Evolutionary conservation across 2,888 invertebrate species (phyloP).

Genomic region (Nemurella pictetii): DNA sequence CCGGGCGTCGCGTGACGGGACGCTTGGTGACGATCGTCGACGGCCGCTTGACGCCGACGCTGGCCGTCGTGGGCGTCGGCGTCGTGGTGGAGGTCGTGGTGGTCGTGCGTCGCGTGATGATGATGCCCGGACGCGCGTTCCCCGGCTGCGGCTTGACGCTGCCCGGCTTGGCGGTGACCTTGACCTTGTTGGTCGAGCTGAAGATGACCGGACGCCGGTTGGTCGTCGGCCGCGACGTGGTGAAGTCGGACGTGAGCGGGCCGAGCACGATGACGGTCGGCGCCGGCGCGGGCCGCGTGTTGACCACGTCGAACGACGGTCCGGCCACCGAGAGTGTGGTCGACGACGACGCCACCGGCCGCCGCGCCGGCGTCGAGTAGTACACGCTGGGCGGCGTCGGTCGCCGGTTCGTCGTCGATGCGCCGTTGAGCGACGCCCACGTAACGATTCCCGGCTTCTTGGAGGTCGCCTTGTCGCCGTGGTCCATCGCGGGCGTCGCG

Average conservation of each 20-base stretch:
- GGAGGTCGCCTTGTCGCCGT: background rate
- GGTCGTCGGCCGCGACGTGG: slow-evolving; percentile 34
- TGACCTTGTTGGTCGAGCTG: slow-evolving; percentile 8
- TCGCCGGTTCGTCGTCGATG: slow-evolving; percentile 6
- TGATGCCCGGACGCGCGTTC: too few species aligned
- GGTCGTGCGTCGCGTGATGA: slow-evolving; percentile 15
- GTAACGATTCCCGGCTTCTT: slow-evolving; percentile 48
- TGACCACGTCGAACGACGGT: slow-evolving; percentile 16
- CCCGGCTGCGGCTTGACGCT: slow-evolving; percentile 38
- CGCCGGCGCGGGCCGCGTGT: slow-evolving; percentile 46
- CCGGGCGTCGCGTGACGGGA: slow-evolving; percentile 34
- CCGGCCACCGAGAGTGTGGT: background rate
- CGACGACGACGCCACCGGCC: background rate
- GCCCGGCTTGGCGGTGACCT: slow-evolving; percentile 35
- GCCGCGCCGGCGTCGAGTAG: background rate
- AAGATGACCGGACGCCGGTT: slow-evolving; percentile 23
- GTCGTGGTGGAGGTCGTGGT: slow-evolving; percentile 32
- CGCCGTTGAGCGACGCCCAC: slow-evolving; percentile 48
- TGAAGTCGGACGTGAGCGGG: slow-evolving; percentile 47
- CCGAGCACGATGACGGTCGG: slow-evolving; percentile 65
- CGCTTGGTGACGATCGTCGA: slow-evolving; percentile 42
- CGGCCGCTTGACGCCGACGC: slow-evolving; percentile 40
- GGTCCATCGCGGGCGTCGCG: background rate
- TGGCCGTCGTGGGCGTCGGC: slow-evolving; percentile 42
- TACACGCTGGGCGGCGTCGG: slow-evolving; percentile 1